These are phyloP conservation scores for Gopherus evgoodei DNA, from an alignment of 2,113 vertebrate genomes.

Conservation along the genomic window DNA sequence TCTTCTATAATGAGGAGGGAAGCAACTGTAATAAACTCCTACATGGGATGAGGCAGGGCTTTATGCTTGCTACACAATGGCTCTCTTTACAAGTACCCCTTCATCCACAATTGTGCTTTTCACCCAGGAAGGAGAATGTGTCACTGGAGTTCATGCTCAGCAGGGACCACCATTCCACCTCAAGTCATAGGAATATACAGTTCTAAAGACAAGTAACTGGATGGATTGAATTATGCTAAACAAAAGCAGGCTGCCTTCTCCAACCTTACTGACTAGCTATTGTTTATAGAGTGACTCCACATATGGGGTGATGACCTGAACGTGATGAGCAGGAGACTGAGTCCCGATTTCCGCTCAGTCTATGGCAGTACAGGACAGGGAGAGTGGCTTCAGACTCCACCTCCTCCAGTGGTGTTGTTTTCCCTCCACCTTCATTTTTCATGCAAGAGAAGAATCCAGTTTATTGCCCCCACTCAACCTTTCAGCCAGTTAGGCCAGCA, in stretches of 20 bases:
- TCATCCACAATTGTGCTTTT: not conserved
- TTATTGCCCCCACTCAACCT: accelerated
- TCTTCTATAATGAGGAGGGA: not conserved
- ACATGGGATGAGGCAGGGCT: not conserved
- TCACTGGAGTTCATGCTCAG: not conserved
- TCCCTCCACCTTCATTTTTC: no score
- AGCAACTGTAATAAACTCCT: not conserved
- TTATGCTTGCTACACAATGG: not conserved
- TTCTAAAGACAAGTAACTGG: not conserved
- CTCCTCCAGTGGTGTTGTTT: not conserved
- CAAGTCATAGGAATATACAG: not conserved
- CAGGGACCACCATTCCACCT: not conserved
- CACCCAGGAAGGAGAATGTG: not conserved
- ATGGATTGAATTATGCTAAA: not conserved
- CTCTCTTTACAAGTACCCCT: not conserved
- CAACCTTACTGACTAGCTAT: not conserved
- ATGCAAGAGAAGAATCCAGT: not conserved
- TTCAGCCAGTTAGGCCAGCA: not conserved
- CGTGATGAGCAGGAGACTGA: slow-evolving; percentile 35
- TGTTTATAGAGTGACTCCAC: slow-evolving; percentile 1
- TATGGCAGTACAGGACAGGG: not conserved
- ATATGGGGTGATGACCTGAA: slow-evolving; percentile 58
- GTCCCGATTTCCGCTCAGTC: not conserved
- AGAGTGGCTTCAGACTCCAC: not conserved
- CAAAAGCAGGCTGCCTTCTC: slow-evolving; percentile 41